Percentiles rank a stretch among this genome's conserved stretches.
Conservation (phyloP, 2,888 invertebrate species). For the Parochlus steinenii region DNA sequence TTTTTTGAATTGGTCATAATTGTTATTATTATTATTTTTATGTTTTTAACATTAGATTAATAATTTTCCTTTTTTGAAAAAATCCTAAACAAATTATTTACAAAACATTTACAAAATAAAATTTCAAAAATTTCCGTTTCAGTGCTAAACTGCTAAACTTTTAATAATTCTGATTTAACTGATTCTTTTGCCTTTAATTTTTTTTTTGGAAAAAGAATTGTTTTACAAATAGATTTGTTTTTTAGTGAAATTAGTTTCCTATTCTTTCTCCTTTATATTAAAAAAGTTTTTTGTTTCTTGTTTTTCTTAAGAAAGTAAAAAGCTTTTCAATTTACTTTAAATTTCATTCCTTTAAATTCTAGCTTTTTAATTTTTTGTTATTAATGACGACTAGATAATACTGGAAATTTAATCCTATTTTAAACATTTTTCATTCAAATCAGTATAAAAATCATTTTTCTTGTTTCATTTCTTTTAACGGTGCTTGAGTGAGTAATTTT, state of each 20-base stretch:
- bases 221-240: conserved; percentile 1
- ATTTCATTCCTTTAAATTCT: conserved; percentile 1
- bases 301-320: conserved; percentile 3
- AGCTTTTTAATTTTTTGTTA: conserved; percentile 2
- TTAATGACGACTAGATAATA: conserved; percentile 14
- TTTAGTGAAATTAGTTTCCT: conserved; percentile 4
- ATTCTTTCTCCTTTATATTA: conserved; percentile 3
- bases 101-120: conserved; percentile 1
- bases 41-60: conserved; percentile 9
- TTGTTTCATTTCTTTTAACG: background rate
- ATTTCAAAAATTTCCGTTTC: conserved; percentile 1
- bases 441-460: background rate
- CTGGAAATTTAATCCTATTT: conserved; percentile 13
- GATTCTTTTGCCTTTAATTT: background rate
- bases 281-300: background rate
- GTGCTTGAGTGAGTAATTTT: background rate
- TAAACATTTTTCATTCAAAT: conserved; percentile 2
- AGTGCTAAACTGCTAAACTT: conserved; percentile 2
- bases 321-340: background rate
- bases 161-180: conserved; percentile 2
- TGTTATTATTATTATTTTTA: conserved; percentile 6
- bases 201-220: conserved; percentile 2
- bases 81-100: background rate
- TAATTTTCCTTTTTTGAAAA: conserved; percentile 8
- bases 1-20: conserved; percentile 8